Evolutionary conservation across 2,113 vertebrate species (phyloP).

Genomic region (Otis tarda): DNA sequence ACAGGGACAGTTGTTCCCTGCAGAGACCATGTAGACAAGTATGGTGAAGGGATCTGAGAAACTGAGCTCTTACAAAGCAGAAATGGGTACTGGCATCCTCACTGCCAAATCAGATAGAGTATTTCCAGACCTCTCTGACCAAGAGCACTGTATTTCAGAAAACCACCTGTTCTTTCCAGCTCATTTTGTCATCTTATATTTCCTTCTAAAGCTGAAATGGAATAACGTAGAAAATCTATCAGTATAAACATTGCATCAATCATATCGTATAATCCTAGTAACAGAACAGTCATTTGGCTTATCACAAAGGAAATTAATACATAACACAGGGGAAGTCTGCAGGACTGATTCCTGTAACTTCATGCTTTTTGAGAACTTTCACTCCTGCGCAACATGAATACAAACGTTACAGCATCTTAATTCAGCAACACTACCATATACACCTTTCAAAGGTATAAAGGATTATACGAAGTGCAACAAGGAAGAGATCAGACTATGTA

Average conservation of each 20-base stretch:
- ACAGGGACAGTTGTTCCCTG: background rate
- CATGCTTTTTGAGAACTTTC: background rate
- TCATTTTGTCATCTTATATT: background rate
- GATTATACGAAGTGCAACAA: background rate
- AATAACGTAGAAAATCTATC: background rate
- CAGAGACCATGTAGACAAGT: background rate
- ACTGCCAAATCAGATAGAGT: background rate
- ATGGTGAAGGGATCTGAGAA: background rate
- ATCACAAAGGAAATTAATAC: background rate
- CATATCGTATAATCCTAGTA: background rate
- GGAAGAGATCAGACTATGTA: background rate
- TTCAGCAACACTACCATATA: background rate
- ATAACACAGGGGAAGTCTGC: background rate
- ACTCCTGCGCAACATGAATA: background rate
- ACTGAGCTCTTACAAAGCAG: background rate
- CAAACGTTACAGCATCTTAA: background rate
- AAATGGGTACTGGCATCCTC: background rate
- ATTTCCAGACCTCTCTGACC: background rate
- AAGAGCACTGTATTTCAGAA: background rate
- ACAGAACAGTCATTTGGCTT: background rate
- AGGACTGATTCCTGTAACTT: background rate
- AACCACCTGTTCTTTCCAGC: background rate
- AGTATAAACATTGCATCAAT: background rate
- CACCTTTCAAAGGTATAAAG: background rate
- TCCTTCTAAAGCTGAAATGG: background rate